Evolutionary conservation across 1,140 invertebrate species (phyloP).

Genomic region (Theocolax elegans): DNA sequence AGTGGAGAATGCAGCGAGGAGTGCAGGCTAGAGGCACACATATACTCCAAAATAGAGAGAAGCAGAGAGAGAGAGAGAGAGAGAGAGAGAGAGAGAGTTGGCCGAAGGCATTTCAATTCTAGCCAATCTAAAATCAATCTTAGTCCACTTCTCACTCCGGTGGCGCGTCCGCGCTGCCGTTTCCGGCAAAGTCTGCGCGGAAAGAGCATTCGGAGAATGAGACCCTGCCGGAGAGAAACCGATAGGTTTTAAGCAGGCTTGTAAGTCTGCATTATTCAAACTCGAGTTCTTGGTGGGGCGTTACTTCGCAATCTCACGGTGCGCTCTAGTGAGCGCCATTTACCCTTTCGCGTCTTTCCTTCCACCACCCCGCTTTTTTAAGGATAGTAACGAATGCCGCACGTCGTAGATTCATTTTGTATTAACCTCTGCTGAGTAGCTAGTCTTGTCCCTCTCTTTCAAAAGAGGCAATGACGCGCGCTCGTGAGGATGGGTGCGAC

Average conservation of each 20-base stretch:
- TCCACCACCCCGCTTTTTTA: constrained; percentile 11
- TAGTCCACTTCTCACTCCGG: constrained; percentile 53
- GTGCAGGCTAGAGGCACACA: constrained; percentile 1
- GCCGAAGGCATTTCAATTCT: constrained; percentile 56
- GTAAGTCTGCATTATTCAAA: constrained; percentile 67
- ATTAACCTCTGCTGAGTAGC: constrained; percentile 47
- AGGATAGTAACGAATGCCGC: not conserved
- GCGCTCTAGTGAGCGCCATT: constrained; percentile 2
- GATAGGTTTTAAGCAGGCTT: constrained; percentile 65
- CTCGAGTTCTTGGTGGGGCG: constrained; percentile 47
- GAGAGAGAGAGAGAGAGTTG: constrained; percentile 35
- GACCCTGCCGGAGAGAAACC: constrained; percentile 44
- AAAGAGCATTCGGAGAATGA: constrained; percentile 33
- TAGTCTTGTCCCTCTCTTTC: constrained; percentile 43
- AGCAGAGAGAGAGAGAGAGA: not conserved
- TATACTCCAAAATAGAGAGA: constrained; percentile 4
- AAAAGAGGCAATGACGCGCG: not conserved
- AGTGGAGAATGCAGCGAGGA: no score
- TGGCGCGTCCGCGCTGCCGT: not conserved
- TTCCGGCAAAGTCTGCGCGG: not conserved
- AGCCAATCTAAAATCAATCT: constrained; percentile 67
- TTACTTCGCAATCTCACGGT: constrained; percentile 36
- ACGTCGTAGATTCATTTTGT: constrained; percentile 46
- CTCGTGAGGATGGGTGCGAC: not conserved
- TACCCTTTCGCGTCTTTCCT: constrained; percentile 5